Percentiles rank a stretch among this genome's conserved stretches.
Evolutionary conservation across 53 echinoderm and acorn worm species (phyloP).

Genomic region (Luidia sarsii): DNA sequence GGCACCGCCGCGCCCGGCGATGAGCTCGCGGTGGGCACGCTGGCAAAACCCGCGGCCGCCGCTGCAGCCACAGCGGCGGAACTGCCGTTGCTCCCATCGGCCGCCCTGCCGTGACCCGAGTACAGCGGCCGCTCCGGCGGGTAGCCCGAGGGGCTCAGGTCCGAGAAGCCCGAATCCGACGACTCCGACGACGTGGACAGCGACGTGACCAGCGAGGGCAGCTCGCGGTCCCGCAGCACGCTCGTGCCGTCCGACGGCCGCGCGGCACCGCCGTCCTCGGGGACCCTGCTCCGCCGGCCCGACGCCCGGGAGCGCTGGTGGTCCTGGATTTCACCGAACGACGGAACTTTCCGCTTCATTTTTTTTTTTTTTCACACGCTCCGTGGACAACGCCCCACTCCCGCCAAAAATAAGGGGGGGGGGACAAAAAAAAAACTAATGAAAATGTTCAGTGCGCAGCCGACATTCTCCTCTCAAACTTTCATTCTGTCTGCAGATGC

Average conservation of each 20-base stretch:
- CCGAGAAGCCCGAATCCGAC: conserved; percentile 45
- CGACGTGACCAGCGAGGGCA: conserved; percentile 31
- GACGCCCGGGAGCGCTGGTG: conserved; percentile 14
- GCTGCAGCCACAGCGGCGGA: no score
- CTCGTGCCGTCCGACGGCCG: not conserved
- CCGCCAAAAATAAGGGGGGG: no score
- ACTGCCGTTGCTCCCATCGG: not conserved
- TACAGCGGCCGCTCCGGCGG: conserved; percentile 19
- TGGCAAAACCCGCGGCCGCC: conserved; percentile 36
- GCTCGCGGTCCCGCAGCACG: conserved; percentile 6
- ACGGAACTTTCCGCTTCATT: conserved; percentile 48
- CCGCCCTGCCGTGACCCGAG: not conserved
- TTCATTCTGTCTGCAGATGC: no score
- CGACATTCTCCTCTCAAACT: no score
- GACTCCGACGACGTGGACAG: conserved; percentile 38
- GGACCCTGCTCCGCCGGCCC: not conserved
- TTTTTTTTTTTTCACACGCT: no score
- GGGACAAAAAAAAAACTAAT: no score
- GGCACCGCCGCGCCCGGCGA: conserved; percentile 21
- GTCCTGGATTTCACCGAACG: not conserved
- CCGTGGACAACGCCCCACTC: no score
- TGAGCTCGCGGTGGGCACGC: conserved; percentile 34
- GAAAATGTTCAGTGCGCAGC: no score
- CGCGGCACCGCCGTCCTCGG: not conserved
- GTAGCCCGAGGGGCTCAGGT: conserved; percentile 37